Conservation (phyloP, 2,888 invertebrate species). For the Acanthopleura granulata region DNA sequence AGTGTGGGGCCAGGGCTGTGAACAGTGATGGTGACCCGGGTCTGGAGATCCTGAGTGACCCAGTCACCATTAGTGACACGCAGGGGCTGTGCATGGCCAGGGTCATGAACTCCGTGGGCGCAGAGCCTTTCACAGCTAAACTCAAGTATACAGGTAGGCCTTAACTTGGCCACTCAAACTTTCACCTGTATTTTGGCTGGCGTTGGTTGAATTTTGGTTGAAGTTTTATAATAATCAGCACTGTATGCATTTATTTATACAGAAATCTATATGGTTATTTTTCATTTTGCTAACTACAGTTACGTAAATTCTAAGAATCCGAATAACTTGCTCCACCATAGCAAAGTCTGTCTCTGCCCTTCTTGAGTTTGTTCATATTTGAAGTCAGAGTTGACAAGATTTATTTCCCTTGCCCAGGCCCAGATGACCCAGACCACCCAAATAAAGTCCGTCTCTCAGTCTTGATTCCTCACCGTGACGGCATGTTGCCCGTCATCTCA, state of each 20-base stretch:
- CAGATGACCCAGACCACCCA: constrained; percentile 57
- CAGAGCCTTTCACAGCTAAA: constrained; percentile 67
- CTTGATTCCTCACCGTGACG: constrained; percentile 67
- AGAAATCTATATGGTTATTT: too few species aligned
- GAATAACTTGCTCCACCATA: too few species aligned
- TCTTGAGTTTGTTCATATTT: too few species aligned
- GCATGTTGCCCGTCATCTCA: constrained; percentile 67
- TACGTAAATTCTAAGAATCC: too few species aligned
- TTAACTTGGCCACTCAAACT: not conserved
- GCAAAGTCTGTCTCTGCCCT: too few species aligned
- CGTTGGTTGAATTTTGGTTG: not conserved
- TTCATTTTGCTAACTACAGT: too few species aligned
- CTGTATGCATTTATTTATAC: too few species aligned
- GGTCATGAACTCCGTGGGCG: constrained; percentile 56
- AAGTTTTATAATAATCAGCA: too few species aligned
- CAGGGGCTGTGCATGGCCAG: constrained; percentile 63
- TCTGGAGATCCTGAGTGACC: constrained; percentile 56
- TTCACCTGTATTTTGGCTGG: too few species aligned
- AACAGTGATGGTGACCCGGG: constrained; percentile 65
- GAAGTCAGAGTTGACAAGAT: too few species aligned
- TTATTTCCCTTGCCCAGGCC: constrained; percentile 42
- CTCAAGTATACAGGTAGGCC: constrained; percentile 66
- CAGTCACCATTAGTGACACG: constrained; percentile 49
- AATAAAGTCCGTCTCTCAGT: constrained; percentile 64
- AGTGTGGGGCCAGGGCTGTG: constrained; percentile 66